Conservation (phyloP, 2,888 invertebrate species). For the Melieria picta region DNA sequence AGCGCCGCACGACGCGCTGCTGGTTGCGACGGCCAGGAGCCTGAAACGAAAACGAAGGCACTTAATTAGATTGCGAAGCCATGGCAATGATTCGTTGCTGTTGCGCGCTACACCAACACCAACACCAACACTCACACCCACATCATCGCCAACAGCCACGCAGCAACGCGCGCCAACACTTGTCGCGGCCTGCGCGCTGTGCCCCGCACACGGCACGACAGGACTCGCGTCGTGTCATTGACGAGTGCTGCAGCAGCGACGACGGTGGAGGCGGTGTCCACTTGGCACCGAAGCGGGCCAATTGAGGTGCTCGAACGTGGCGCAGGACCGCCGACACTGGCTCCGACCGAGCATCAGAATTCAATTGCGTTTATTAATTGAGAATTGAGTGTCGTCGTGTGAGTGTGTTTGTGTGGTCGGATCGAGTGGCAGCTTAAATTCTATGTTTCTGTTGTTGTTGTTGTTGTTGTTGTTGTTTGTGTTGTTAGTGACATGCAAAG, state of each 20-base stretch:
- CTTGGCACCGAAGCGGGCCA: too few relatives aligned
- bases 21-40: not conserved
- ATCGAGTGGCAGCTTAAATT: not conserved
- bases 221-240: not conserved
- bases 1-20: not conserved
- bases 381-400: constrained; percentile 13
- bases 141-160: too few relatives aligned
- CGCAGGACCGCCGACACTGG: constrained; percentile 4
- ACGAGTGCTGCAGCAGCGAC: not conserved
- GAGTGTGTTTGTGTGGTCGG: not conserved
- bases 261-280: not conserved
- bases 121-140: too few relatives aligned
- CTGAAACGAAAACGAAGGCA: constrained; percentile 39
- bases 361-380: constrained; percentile 29
- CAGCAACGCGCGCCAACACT: too few relatives aligned
- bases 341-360: constrained; percentile 22
- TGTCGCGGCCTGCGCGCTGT: too few relatives aligned
- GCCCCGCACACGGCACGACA: not conserved
- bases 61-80: constrained; percentile 46
- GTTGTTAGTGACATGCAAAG: not conserved
- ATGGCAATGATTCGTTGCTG: constrained; percentile 35
- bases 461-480: not conserved
- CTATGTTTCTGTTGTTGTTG: not conserved
- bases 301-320: too few relatives aligned
- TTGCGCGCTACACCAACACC: not conserved